Evolutionary conservation across 2,888 invertebrate species (phyloP).

Genomic region (Serrognathus titanus): DNA sequence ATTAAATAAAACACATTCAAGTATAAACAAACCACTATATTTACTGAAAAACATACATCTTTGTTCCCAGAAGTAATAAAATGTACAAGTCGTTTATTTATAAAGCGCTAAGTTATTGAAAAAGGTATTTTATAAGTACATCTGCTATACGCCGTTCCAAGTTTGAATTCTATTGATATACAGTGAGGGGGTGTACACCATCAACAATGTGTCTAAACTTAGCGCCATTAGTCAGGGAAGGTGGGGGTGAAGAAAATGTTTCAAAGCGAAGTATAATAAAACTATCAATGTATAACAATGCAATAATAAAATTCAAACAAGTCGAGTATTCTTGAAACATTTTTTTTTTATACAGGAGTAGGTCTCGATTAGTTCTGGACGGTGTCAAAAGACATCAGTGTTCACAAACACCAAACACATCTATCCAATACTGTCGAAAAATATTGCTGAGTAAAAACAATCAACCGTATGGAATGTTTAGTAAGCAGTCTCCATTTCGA

Average conservation of each 20-base stretch:
- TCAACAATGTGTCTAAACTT: constrained; percentile 12
- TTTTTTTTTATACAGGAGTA: background rate
- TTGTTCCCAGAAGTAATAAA: constrained; percentile 44
- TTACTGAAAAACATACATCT: constrained; percentile 47
- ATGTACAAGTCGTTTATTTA: constrained; percentile 17
- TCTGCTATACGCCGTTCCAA: background rate
- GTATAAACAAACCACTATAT: constrained; percentile 45
- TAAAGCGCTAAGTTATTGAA: constrained; percentile 9
- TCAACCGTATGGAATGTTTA: background rate
- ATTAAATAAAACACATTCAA: background rate
- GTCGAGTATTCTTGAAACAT: background rate
- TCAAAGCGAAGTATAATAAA: constrained; percentile 1
- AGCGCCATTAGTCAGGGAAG: background rate
- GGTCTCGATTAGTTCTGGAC: background rate
- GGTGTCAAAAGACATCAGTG: background rate
- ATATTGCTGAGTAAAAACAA: background rate
- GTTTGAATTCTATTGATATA: background rate
- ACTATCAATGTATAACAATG: constrained; percentile 29
- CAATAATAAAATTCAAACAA: constrained; percentile 40
- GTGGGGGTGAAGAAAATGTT: background rate
- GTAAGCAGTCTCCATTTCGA: constrained; percentile 2
- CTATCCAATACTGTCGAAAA: background rate
- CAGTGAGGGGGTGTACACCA: constrained; percentile 8
- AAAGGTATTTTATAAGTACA: background rate
- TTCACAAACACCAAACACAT: background rate